Conservation (phyloP, 2,113 vertebrate species). For the Coracopsis vasa region DNA sequence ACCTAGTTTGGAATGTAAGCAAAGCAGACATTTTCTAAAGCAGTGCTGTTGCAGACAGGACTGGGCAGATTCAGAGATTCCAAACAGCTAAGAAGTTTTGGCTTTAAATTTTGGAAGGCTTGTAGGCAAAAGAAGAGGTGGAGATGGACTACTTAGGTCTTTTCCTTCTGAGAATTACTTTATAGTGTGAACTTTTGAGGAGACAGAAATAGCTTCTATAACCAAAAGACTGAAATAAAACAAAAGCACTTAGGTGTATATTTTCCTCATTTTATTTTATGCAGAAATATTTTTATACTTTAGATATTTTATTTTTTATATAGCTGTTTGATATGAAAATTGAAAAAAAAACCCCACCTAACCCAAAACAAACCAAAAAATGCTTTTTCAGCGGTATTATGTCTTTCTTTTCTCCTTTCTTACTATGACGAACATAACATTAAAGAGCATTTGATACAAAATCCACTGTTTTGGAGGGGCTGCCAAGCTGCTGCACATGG, state of each 20-base stretch:
- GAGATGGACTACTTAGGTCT: neutral
- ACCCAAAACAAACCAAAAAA: neutral
- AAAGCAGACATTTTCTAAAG: neutral
- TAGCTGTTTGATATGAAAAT: neutral
- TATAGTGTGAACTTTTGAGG: neutral
- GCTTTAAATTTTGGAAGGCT: neutral
- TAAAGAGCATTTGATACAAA: neutral
- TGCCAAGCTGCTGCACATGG: neutral
- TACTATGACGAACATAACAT: accelerated
- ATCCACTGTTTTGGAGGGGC: neutral
- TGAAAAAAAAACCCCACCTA: neutral
- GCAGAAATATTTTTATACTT: too few relatives aligned
- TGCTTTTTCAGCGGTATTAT: neutral
- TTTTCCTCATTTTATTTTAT: neutral
- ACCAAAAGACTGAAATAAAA: neutral
- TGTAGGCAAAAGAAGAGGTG: neutral
- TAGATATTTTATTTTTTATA: too few relatives aligned
- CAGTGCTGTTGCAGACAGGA: neutral
- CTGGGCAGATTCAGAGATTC: neutral
- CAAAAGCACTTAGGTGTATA: neutral
- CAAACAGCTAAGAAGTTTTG: neutral
- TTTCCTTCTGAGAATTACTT: neutral
- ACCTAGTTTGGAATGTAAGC: neutral
- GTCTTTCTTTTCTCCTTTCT: neutral
- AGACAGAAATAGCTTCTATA: neutral